Conservation (phyloP, 2,888 invertebrate species). For the Tupiocoris notatus region DNA sequence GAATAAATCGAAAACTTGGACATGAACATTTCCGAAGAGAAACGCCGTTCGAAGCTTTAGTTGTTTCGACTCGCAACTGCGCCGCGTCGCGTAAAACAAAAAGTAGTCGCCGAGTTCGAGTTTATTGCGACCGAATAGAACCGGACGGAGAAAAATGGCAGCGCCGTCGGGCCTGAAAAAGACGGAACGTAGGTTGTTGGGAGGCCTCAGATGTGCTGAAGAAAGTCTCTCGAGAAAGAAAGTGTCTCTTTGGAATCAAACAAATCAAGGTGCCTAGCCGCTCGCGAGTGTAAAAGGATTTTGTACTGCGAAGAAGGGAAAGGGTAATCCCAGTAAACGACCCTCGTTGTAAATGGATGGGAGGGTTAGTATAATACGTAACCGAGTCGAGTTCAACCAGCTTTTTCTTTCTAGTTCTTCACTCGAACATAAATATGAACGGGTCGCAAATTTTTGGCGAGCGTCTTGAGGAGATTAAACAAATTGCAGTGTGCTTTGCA, state of each 20-base stretch:
- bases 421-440: too few species aligned
- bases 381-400: not conserved
- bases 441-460: too few species aligned
- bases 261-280: not conserved
- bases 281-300: not conserved
- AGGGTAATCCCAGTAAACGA: conserved; percentile 27
- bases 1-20: too few species aligned
- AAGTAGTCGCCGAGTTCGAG: not conserved
- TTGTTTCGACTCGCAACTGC: too few species aligned
- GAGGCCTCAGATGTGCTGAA: conserved; percentile 3
- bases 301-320: not conserved
- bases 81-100: too few species aligned
- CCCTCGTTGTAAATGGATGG: not conserved
- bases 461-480: too few species aligned
- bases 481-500: too few species aligned
- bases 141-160: not conserved
- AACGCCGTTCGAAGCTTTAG: too few species aligned
- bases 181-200: conserved; percentile 11
- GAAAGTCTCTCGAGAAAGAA: not conserved
- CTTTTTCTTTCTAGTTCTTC: not conserved
- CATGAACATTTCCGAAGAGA: too few species aligned
- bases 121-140: not conserved
- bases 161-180: not conserved
- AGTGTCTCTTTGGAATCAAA: conserved; percentile 14
- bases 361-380: not conserved